Percentiles rank a stretch among this genome's conserved stretches.
Conservation (phyloP, 2,888 invertebrate species). For the Cephalotes varians region DNA sequence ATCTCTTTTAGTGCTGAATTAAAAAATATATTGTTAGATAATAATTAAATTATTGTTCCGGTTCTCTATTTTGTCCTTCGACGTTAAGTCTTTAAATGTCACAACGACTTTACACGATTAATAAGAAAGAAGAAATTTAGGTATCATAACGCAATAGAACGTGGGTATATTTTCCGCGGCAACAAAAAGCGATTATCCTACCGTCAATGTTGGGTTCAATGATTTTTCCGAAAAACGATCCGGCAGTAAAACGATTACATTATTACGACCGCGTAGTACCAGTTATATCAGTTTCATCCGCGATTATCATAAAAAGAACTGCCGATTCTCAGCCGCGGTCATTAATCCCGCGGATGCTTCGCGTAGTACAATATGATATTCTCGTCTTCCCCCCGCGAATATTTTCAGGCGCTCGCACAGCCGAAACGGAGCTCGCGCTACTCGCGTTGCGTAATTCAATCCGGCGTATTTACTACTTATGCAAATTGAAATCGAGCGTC, state of each 20-base stretch:
- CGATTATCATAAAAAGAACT: constrained; percentile 40
- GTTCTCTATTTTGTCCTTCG: not conserved
- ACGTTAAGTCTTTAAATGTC: not conserved
- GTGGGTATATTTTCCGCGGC: not conserved
- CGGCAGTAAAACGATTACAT: constrained; percentile 48
- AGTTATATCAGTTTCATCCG: constrained; percentile 51
- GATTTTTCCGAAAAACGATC: constrained; percentile 53
- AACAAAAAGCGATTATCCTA: constrained; percentile 5
- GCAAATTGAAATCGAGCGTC: constrained; percentile 44
- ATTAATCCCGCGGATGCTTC: constrained; percentile 41
- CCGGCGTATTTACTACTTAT: constrained; percentile 39
- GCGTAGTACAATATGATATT: constrained; percentile 21
- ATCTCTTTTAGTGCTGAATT: not conserved
- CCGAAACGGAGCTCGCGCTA: constrained; percentile 30
- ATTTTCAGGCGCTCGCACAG: constrained; percentile 27
- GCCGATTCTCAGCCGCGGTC: constrained; percentile 23
- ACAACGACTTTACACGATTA: not conserved
- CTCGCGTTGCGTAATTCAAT: constrained; percentile 51
- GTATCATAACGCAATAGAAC: not conserved
- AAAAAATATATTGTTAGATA: not conserved
- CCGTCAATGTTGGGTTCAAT: not conserved
- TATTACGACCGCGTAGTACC: constrained; percentile 40
- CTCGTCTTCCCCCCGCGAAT: constrained; percentile 15
- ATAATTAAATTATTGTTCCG: not conserved
- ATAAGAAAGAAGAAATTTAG: constrained; percentile 2